Conservation (phyloP, 2,888 invertebrate genomes). For the Galeopsomyia nigrocyanea region DNA sequence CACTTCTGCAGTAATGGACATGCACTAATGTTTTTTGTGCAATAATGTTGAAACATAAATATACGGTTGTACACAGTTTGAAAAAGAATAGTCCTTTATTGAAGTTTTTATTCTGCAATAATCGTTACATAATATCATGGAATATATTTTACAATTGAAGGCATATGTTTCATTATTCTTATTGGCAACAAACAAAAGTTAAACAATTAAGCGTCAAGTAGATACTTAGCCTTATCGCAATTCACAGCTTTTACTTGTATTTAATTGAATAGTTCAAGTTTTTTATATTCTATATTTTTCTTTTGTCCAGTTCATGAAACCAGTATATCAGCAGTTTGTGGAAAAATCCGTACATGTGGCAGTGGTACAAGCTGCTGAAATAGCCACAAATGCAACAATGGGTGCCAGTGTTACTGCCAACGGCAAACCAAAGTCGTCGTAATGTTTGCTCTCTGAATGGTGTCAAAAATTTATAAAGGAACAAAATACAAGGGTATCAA, state of each 20-base stretch:
- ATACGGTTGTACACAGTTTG: too few relatives aligned
- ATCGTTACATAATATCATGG: slow-evolving; percentile 18
- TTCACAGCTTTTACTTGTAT: neutral
- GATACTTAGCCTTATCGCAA: slow-evolving; percentile 28
- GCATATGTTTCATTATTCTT: slow-evolving; percentile 29
- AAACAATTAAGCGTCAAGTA: slow-evolving; percentile 44
- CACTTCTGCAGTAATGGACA: slow-evolving; percentile 23
- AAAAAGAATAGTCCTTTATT: neutral
- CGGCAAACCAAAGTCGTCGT: slow-evolving; percentile 77
- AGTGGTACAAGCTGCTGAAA: slow-evolving; percentile 82
- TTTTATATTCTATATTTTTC: slow-evolving; percentile 12
- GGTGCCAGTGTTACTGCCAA: slow-evolving; percentile 69
- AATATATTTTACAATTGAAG: slow-evolving; percentile 27
- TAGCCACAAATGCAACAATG: slow-evolving; percentile 73
- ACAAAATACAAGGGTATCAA: slow-evolving; percentile 35
- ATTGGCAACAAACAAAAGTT: slow-evolving; percentile 31
- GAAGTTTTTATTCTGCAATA: slow-evolving; percentile 30
- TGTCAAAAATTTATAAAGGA: slow-evolving; percentile 43
- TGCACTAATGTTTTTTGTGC: neutral
- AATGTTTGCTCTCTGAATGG: slow-evolving; percentile 66
- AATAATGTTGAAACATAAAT: too few relatives aligned
- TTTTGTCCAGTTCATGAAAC: slow-evolving; percentile 82
- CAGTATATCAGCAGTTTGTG: slow-evolving; percentile 83
- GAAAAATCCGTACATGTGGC: slow-evolving; percentile 88
- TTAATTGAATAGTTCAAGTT: neutral